Base-by-base conservation (phyloP, 2,797 vertebrate genomes). In the Myoxocephalus aenaeus region DNA sequence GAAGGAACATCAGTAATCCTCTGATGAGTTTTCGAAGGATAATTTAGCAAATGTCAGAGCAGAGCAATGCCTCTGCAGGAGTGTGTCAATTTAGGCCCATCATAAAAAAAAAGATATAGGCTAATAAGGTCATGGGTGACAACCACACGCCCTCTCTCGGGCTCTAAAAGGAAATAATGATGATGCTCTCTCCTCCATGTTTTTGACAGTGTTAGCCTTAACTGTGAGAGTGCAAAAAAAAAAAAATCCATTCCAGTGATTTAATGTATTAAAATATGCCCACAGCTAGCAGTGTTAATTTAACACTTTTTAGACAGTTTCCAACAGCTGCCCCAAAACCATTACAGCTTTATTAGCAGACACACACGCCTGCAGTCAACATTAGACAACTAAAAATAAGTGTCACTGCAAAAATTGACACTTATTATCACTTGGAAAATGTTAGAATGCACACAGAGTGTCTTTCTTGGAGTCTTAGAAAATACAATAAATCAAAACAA, bases 271-370 rank as follows among this genome's bases (percentile, higher is more conserved):
- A 42, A 81, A 86, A 81, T 77, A 59, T 75, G 83, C 66, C 74
- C 65, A 75, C 46, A 86, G 70, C 79, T 10, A 64, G 59, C 50
- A 80, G 77, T 74, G 81, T 78, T 77, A 79, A 86, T 81, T 74
- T 82, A 77, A 89, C 81, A 87, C 63, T 72, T 87, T 87, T 84
- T 74, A 67, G 79, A 82, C 85, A 54, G 63, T 77, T 81, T 62
- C 76, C 71, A 87, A 86, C 80, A 86, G 67, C 53, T 20, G 32
- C 70, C 75, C 66, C 34, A 46, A 50, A 83, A 65, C 44, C 58
- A 70, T 25, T 73, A 82, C 75, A 78, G 73, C 79, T 80, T 72
- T 51, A 73, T 65, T 71, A 80, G 74, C 61, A 79, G 65, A 56
- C 75, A 76, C 71, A 85, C 61, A 71, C 80, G 56, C 78, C 73